phyloP scores from a whole-genome alignment of 1,140 invertebrate species.

The Euura lappo region DNA sequence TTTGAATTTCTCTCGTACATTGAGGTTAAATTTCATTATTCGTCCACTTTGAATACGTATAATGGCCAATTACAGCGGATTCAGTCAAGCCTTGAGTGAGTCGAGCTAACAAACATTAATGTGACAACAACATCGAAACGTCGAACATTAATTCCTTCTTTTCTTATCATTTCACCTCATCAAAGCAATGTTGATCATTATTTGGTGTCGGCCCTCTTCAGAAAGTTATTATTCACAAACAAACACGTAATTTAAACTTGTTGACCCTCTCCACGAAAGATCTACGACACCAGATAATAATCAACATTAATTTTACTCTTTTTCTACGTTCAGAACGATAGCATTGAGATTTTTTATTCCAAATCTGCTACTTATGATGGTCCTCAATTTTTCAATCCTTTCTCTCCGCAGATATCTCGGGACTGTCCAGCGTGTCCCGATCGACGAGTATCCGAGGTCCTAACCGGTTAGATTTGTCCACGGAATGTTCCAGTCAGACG shows the following conservation, averaged over 20 bases:
- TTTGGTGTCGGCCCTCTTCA: too few species aligned
- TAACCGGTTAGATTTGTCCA: conserved; percentile 28
- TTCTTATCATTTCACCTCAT: neutral
- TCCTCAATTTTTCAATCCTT: neutral
- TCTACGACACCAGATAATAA: too few species aligned
- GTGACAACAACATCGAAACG: neutral
- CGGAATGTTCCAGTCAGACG: conserved; percentile 27
- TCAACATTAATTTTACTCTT: too few species aligned
- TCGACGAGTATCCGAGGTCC: conserved; percentile 25
- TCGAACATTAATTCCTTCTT: neutral
- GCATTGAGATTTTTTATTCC: neutral
- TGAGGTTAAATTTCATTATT: too few species aligned
- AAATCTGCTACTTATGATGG: neutral
- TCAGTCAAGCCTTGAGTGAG: neutral
- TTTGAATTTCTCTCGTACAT: too few species aligned
- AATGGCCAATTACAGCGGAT: neutral
- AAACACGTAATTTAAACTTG: neutral
- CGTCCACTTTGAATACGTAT: too few species aligned
- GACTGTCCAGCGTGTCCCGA: conserved; percentile 39
- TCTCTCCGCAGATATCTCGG: conserved; percentile 28
- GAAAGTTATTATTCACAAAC: neutral
- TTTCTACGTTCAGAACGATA: too few species aligned
- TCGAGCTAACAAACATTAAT: neutral
- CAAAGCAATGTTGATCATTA: too few species aligned
- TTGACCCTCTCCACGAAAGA: too few species aligned